phyloP scores from a whole-genome alignment of 2,888 invertebrate species.

The Crematogaster levior region DNA sequence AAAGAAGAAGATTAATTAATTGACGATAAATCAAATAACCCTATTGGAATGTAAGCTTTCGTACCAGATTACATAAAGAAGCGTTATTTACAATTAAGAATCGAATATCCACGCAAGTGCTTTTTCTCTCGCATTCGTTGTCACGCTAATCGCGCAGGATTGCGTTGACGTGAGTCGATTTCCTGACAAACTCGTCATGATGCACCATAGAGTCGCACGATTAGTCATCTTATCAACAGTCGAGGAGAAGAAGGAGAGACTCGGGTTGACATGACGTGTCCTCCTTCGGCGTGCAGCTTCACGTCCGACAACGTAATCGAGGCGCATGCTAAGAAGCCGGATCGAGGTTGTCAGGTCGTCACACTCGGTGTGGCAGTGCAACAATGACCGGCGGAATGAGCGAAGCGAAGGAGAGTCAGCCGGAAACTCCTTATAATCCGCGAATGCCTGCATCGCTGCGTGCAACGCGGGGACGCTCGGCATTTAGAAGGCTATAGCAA shows the following conservation, averaged over 20 bases:
- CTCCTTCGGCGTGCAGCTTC: slow-evolving; percentile 64
- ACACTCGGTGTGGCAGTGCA: slow-evolving; percentile 81
- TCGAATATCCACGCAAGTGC: neutral
- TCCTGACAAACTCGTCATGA: slow-evolving; percentile 64
- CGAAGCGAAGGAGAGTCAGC: slow-evolving; percentile 71
- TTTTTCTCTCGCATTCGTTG: neutral
- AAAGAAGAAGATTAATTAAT: neutral
- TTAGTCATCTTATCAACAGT: slow-evolving; percentile 56
- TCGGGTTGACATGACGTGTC: slow-evolving; percentile 50
- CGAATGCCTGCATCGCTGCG: slow-evolving; percentile 67
- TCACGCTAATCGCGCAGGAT: slow-evolving; percentile 4
- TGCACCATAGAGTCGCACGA: slow-evolving; percentile 14
- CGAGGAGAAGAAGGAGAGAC: slow-evolving; percentile 5
- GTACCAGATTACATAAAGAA: neutral
- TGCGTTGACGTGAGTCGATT: slow-evolving; percentile 66
- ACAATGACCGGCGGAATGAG: slow-evolving; percentile 80
- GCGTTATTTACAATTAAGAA: neutral
- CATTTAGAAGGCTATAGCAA: slow-evolving; percentile 30
- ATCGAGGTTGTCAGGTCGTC: slow-evolving; percentile 83
- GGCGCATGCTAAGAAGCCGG: slow-evolving; percentile 66
- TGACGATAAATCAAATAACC: neutral
- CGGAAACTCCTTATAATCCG: slow-evolving; percentile 79
- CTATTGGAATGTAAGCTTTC: neutral
- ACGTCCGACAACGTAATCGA: slow-evolving; percentile 69
- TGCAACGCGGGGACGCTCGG: slow-evolving; percentile 37